Evolutionary conservation across 2,113 vertebrate species (phyloP).

Genomic region (Lanius collurio): DNA sequence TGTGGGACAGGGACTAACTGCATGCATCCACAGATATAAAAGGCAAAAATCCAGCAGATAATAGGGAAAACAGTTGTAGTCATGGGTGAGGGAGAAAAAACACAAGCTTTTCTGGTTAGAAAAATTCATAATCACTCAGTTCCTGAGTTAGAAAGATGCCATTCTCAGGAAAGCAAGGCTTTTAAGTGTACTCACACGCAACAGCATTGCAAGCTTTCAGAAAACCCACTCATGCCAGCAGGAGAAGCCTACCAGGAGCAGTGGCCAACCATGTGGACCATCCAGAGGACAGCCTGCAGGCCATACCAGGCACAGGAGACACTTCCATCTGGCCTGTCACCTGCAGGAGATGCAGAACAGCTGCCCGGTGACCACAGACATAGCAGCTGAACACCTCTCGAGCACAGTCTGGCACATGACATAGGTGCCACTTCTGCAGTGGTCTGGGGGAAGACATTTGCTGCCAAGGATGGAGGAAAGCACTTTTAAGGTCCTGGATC

Average conservation of each 20-base stretch:
- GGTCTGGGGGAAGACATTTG: neutral
- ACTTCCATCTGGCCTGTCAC: neutral
- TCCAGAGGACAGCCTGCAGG: neutral
- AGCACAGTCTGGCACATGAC: neutral
- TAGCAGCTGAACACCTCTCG: neutral
- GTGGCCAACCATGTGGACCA: neutral
- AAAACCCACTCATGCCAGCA: neutral
- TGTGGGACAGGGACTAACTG: neutral
- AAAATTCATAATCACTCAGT: neutral
- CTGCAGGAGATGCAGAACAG: neutral
- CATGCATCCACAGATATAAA: neutral
- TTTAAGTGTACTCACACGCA: accelerated
- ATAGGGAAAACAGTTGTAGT: neutral
- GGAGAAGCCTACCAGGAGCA: neutral
- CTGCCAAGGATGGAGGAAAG: neutral
- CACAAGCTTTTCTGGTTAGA: neutral
- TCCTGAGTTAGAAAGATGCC: neutral
- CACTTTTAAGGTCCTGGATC: neutral
- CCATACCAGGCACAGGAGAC: neutral
- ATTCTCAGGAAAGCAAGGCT: neutral
- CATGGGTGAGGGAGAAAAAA: accelerated
- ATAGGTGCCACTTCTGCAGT: neutral
- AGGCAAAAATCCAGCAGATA: neutral
- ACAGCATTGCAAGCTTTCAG: neutral
- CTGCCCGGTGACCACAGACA: neutral